Percentiles rank a stretch among this genome's conserved stretches.
These are phyloP conservation scores for Malurus elegans DNA, from an alignment of 2,113 vertebrate genomes.

Conservation along the genomic window DNA sequence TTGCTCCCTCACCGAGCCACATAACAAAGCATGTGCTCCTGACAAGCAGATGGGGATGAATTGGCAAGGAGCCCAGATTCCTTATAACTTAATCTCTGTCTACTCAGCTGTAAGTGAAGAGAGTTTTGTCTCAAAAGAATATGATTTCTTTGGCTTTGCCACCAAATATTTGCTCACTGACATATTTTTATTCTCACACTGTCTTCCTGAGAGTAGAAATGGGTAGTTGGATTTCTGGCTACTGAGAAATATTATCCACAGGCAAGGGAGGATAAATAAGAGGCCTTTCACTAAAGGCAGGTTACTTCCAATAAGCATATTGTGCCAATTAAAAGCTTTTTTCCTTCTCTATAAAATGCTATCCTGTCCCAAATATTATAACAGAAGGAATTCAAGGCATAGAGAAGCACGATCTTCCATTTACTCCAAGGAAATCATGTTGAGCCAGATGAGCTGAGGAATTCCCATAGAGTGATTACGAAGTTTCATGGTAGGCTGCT, in stretches of 20 bases:
- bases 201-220: neutral
- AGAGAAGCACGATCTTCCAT: neutral
- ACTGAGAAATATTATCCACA: neutral
- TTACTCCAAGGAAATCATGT: neutral
- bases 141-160: neutral
- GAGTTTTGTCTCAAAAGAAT: conserved; percentile 19
- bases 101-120: conserved; percentile 16
- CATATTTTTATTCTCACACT: neutral
- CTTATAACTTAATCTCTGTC: conserved; percentile 37
- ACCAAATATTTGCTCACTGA: conserved; percentile 12
- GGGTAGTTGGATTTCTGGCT: neutral
- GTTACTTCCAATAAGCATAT: neutral
- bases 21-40: neutral
- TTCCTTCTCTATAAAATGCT: neutral
- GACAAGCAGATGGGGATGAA: conserved; percentile 17
- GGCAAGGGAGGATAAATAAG: neutral
- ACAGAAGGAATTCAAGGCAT: neutral
- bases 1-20: neutral
- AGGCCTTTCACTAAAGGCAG: neutral
- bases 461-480: neutral
- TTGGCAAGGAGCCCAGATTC: conserved; percentile 9
- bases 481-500: neutral
- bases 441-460: neutral
- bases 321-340: neutral
- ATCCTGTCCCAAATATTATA: neutral